Conservation (phyloP, 2,888 invertebrate species). For the Cenopis cana region DNA sequence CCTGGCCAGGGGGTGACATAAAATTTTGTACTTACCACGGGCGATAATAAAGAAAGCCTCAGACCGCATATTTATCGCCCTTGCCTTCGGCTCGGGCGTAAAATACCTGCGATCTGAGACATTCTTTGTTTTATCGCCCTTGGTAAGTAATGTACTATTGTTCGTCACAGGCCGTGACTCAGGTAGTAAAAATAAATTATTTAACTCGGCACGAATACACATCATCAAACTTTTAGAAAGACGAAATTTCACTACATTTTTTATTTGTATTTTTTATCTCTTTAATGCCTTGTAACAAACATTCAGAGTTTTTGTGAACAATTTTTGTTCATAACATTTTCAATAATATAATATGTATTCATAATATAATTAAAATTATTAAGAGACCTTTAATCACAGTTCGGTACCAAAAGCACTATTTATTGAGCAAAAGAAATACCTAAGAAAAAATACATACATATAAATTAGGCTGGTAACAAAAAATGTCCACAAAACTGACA, state of each 20-base stretch:
- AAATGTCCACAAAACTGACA: constrained; percentile 61
- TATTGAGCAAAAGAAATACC: constrained; percentile 36
- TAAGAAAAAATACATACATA: constrained; percentile 10
- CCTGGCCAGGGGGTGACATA: no score
- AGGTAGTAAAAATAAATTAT: constrained; percentile 32
- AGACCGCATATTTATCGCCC: no score
- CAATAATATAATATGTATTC: constrained; percentile 23
- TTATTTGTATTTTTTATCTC: constrained; percentile 14
- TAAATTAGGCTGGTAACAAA: constrained; percentile 53
- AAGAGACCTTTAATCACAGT: constrained; percentile 42
- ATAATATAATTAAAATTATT: constrained; percentile 36
- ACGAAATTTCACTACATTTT: constrained; percentile 23
- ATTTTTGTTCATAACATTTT: constrained; percentile 47
- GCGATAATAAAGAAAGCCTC: no score
- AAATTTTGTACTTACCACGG: no score
- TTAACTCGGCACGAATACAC: constrained; percentile 48
- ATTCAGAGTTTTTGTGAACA: constrained; percentile 51
- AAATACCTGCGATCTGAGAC: no score
- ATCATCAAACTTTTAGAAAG: constrained; percentile 31
- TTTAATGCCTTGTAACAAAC: constrained; percentile 49
- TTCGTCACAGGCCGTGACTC: no score
- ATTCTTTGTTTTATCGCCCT: no score
- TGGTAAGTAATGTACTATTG: no score
- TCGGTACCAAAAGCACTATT: constrained; percentile 37
- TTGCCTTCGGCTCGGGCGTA: no score